Percentiles rank a stretch among this genome's conserved stretches.
These are phyloP conservation scores for Puntigrus tetrazona DNA, from an alignment of 2,113 vertebrate species.

Conservation along the genomic window DNA sequence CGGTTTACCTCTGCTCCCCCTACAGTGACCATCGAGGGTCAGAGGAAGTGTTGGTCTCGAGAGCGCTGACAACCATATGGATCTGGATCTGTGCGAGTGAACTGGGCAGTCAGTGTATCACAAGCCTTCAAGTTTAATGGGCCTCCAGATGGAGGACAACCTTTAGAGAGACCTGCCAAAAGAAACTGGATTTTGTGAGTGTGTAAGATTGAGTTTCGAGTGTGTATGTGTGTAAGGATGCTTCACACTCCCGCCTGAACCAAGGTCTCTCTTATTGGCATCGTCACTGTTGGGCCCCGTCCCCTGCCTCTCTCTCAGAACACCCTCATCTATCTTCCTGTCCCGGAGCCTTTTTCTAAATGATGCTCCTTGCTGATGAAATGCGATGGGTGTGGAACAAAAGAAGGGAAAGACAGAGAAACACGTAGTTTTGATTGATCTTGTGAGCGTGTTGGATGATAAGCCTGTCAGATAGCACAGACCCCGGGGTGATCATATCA, in stretches of 20 bases:
- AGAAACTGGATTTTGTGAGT: slow-evolving; percentile 7
- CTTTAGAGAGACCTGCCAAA: slow-evolving; percentile 29
- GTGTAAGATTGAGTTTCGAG: slow-evolving; percentile 21
- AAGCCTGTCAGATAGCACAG: slow-evolving; percentile 41
- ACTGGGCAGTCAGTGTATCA: slow-evolving; percentile 16
- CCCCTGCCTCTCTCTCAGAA: slow-evolving; percentile 44
- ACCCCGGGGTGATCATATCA: slow-evolving; percentile 10
- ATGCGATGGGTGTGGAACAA: slow-evolving; percentile 26
- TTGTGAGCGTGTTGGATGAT: slow-evolving; percentile 41
- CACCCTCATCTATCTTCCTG: slow-evolving; percentile 47
- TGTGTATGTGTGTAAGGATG: slow-evolving; percentile 35
- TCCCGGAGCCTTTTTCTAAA: slow-evolving; percentile 24
- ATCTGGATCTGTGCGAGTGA: slow-evolving; percentile 1
- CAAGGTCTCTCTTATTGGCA: slow-evolving; percentile 63
- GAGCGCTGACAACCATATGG: slow-evolving; percentile 27
- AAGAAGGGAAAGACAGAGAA: slow-evolving; percentile 6
- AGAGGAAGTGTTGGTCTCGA: background rate
- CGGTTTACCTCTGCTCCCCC: background rate
- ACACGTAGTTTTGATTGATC: slow-evolving; percentile 45
- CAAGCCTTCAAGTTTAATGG: slow-evolving; percentile 29
- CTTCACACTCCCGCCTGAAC: slow-evolving; percentile 52
- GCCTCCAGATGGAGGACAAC: slow-evolving; percentile 38
- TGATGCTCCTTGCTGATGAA: slow-evolving; percentile 34
- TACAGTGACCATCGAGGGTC: slow-evolving; percentile 13
- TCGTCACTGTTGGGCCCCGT: slow-evolving; percentile 55